Conservation (phyloP, 2,888 invertebrate genomes). For the Abscondita cerata region DNA sequence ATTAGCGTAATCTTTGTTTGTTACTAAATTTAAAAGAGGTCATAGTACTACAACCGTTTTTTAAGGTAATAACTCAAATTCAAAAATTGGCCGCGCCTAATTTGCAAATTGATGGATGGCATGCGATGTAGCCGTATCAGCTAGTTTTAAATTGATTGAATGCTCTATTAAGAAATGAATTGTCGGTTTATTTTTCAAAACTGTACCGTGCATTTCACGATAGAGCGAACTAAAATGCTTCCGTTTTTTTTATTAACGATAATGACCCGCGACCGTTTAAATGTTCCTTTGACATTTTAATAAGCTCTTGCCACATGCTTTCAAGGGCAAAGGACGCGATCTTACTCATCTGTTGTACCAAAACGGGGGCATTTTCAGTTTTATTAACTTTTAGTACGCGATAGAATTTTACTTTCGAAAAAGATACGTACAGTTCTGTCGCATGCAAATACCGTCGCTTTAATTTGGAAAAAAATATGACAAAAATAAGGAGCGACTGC, state of each 20-base stretch:
- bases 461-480: not conserved
- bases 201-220: too few species aligned
- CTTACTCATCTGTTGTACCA: too few species aligned
- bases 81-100: too few species aligned
- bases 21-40: too few species aligned
- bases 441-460: not conserved
- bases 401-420: not conserved
- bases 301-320: not conserved
- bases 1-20: slow-evolving; percentile 15
- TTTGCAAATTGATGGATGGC: not conserved
- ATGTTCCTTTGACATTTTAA: slow-evolving; percentile 4
- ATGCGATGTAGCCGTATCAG: slow-evolving; percentile 19
- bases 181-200: not conserved
- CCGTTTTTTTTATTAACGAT: too few species aligned
- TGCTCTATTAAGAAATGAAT: slow-evolving; percentile 2
- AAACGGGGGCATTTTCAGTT: slow-evolving; percentile 1
- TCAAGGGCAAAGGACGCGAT: too few species aligned
- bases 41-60: too few species aligned
- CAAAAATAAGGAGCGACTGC: not conserved
- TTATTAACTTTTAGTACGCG: not conserved
- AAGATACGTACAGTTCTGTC: not conserved
- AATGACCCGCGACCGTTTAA: too few species aligned
- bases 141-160: slow-evolving; percentile 1
- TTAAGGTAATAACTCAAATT: too few species aligned
- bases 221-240: too few species aligned